Evolutionary conservation across 2,113 vertebrate species (phyloP), one percentile per base, ranked within the genome.

Genomic region (Platysternon megacephalum): DNA sequence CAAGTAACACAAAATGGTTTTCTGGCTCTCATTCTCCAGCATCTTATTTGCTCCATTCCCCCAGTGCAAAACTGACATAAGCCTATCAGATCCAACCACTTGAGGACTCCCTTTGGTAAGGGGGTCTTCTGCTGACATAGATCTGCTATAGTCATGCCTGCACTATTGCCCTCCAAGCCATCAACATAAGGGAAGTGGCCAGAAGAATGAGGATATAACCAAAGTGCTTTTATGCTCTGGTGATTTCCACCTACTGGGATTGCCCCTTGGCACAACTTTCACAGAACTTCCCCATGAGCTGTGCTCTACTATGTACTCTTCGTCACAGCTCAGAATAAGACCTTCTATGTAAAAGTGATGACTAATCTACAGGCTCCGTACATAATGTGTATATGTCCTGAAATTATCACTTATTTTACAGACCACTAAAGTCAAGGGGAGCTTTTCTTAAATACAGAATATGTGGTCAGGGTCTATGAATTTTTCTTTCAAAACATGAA

Each of bases 401-500:
- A 48, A 79, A 35, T 39, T 86, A 61, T 56, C 0, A 0, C 5
- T 35, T 29, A 87, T 61, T 56, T 83, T 56, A 80, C 22, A 92
- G 28, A 13, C 65, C 87, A 52, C 91, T 85, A 78, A 11, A 79
- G 32, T 49, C 83, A 89, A 72, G 0, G 2, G 19, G 16, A 93
- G 91, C 44, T 53, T 80, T 46, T 80, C 14, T 51, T 83, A 14
- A 32, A 6, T 2, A 49, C 16, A 68, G 42, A 76, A 6, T 32
- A 28, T 68, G 58, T 55, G 92, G 29, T 55, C 46, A 78, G 42
- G 21, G 12, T 35, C 61, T 95, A 1, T 5, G 61, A 32, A 6
- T 51, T 68, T 68, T 17, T n/a, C 79, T 86, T 90, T 89, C 87
- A 94, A 89, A 83, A 28, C 12, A 80, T 79, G 65, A 93, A 95